A percentile compares a stretch with the other conserved stretches of the same genome.
Evolutionary conservation across 2,113 vertebrate species (phyloP).

Genomic region (Ciconia stormi): DNA sequence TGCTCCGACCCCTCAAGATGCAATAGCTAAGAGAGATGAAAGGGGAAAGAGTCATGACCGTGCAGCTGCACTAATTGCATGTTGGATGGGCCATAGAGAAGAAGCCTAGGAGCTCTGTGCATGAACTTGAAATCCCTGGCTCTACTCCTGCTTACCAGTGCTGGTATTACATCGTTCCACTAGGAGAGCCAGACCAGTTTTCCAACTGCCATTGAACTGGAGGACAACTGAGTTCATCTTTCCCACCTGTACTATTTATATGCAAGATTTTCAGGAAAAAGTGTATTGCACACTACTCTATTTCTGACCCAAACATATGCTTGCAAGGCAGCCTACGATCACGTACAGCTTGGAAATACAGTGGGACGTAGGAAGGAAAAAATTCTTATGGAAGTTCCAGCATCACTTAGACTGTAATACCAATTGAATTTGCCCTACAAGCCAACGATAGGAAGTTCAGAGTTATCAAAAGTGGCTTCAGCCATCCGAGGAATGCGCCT

Average conservation of each 20-base stretch:
- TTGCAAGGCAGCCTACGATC: not conserved
- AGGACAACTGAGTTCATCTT: not conserved
- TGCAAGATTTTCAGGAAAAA: not conserved
- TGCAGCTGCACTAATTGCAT: not conserved
- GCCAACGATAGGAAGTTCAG: not conserved
- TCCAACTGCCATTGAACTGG: not conserved
- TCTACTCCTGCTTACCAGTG: not conserved
- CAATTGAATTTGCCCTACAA: not conserved
- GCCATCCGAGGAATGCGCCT: not conserved
- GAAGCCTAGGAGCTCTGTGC: not conserved
- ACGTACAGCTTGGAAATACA: not conserved
- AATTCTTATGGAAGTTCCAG: not conserved
- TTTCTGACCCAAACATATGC: conserved; percentile 14
- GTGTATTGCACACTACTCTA: not conserved
- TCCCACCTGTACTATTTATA: not conserved
- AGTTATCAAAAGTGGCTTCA: not conserved
- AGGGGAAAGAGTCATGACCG: not conserved
- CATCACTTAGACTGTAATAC: not conserved
- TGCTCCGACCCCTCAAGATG: not conserved
- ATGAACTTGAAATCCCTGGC: not conserved
- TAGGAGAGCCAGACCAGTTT: not conserved
- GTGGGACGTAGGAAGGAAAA: not conserved
- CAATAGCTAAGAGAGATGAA: not conserved
- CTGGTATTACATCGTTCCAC: not conserved
- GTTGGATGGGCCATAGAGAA: not conserved